Evolutionary conservation across 2,113 vertebrate species (phyloP).

Genomic region (Aptenodytes patagonicus): DNA sequence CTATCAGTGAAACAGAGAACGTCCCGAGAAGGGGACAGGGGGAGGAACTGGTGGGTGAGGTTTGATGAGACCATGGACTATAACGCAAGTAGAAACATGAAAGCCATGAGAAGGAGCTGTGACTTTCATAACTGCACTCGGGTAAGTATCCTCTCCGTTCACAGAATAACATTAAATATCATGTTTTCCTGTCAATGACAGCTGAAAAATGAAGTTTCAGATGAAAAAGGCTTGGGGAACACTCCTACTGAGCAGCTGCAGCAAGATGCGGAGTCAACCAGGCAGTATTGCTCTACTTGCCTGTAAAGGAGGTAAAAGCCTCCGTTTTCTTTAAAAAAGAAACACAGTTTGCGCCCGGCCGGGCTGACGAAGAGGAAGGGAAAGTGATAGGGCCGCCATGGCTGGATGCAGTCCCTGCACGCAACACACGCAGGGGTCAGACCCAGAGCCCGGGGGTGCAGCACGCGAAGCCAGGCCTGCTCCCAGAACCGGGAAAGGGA

Average conservation of each 20-base stretch:
- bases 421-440: too few species aligned
- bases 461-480: rapidly evolving
- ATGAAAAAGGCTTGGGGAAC: not conserved
- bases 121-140: not conserved
- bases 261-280: not conserved
- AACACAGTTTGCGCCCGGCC: rapidly evolving
- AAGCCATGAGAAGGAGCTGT: rapidly evolving
- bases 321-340: not conserved
- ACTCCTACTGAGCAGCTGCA: not conserved
- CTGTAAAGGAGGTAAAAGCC: not conserved
- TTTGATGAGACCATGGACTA: not conserved
- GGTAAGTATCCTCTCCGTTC: rapidly evolving
- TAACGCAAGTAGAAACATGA: rapidly evolving
- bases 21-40: too few species aligned
- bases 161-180: rapidly evolving
- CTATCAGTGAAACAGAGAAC: rapidly evolving
- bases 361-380: not conserved
- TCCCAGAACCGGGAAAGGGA: rapidly evolving
- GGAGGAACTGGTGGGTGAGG: not conserved
- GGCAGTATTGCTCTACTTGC: not conserved
- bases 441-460: rapidly evolving
- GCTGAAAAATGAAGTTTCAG: not conserved
- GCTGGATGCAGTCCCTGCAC: rapidly evolving
- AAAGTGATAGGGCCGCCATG: not conserved
- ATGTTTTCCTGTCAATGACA: not conserved